phyloP scores from a whole-genome alignment of 2,113 vertebrate genomes.

The Paracanthobrama guichenoti region DNA sequence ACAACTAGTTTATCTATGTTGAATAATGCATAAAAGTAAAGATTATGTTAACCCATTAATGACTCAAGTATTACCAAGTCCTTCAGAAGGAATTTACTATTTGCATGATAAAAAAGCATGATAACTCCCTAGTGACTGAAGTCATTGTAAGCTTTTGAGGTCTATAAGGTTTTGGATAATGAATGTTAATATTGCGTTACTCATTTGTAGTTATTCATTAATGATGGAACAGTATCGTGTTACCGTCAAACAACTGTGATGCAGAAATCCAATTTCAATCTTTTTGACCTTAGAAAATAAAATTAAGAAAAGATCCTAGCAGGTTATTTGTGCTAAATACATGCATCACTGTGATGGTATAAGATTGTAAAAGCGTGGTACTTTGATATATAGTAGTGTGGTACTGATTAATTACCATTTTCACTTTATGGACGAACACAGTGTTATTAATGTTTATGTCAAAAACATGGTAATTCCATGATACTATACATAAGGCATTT shows the following conservation, averaged over 20 bases:
- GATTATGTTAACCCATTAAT: too few relatives aligned
- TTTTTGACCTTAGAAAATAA: background rate
- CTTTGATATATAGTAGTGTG: background rate
- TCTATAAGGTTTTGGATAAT: too few relatives aligned
- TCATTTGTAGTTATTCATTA: too few relatives aligned
- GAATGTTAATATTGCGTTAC: too few relatives aligned
- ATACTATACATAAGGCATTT: background rate
- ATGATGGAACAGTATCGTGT: too few relatives aligned
- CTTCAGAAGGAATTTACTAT: too few relatives aligned
- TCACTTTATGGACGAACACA: background rate
- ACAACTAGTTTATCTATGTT: too few relatives aligned
- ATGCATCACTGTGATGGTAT: background rate
- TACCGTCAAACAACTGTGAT: background rate
- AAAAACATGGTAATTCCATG: background rate
- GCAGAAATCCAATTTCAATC: background rate
- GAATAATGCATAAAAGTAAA: too few relatives aligned
- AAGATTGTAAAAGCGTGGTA: background rate
- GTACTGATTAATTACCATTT: background rate
- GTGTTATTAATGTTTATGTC: background rate
- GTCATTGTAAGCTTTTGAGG: too few relatives aligned
- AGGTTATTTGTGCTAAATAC: background rate
- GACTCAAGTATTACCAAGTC: too few relatives aligned
- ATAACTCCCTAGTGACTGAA: too few relatives aligned
- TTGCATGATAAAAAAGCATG: too few relatives aligned
- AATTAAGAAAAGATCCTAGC: background rate